A percentile compares a stretch with the other conserved stretches of the same genome.
Evolutionary conservation across 2,113 vertebrate species (phyloP).

Genomic region (Strix uralensis): DNA sequence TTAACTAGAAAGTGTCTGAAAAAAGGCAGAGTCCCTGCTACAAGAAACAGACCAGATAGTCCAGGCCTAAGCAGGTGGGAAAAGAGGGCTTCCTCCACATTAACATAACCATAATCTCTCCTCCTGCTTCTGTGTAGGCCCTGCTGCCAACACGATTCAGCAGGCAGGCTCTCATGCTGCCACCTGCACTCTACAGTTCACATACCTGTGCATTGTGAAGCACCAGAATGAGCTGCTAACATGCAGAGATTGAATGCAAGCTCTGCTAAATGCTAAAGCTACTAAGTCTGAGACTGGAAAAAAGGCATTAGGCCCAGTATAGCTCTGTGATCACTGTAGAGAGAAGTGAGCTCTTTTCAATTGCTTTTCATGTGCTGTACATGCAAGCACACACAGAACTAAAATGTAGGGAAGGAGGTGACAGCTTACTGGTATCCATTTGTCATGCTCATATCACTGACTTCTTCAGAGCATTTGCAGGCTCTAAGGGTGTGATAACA

Average conservation of each 20-base stretch:
- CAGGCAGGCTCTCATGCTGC: neutral
- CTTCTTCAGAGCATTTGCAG: neutral
- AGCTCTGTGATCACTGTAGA: neutral
- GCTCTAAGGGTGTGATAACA: neutral
- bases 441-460: neutral
- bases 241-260: rapidly evolving
- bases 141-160: neutral
- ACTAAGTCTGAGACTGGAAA: neutral
- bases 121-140: neutral
- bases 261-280: neutral
- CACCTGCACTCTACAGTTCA: rapidly evolving
- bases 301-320: neutral
- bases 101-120: rapidly evolving
- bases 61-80: neutral
- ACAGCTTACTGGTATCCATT: neutral
- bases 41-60: neutral
- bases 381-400: neutral
- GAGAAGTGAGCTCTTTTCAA: neutral
- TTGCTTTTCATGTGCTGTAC: neutral
- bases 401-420: neutral
- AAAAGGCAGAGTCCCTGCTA: neutral
- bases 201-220: rapidly evolving
- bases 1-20: neutral
- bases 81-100: neutral
- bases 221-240: neutral